Evolutionary conservation across 2,113 vertebrate species (phyloP).

Genomic region (Oriolus oriolus): DNA sequence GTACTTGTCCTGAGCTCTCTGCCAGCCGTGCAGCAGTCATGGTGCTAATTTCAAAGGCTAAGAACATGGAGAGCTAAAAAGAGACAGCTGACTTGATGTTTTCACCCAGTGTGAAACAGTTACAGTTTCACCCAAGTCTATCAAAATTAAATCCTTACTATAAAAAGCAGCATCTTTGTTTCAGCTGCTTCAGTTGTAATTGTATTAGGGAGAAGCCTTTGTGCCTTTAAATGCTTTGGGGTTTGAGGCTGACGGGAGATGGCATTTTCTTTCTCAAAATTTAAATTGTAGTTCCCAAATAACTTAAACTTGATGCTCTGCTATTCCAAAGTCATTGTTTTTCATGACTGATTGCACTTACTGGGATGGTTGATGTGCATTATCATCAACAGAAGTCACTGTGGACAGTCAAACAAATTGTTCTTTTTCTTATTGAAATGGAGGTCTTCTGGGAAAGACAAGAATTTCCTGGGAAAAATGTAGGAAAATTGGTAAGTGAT

Average conservation of each 20-base stretch:
- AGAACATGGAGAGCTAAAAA: not conserved
- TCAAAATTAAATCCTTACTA: not conserved
- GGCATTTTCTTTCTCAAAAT: not conserved
- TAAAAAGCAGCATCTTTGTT: slow-evolving; percentile 12
- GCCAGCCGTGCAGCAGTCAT: not conserved
- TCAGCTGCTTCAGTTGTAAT: not conserved
- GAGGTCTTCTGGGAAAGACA: not conserved
- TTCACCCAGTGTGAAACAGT: slow-evolving; percentile 12
- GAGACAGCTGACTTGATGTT: not conserved
- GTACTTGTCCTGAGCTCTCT: not conserved
- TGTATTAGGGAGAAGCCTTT: not conserved
- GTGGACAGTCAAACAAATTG: not conserved
- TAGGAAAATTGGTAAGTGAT: not conserved
- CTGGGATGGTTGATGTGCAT: not conserved
- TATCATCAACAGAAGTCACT: not conserved
- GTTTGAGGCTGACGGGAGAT: not conserved
- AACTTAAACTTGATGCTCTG: not conserved
- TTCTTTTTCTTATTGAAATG: not conserved
- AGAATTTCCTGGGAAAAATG: not conserved
- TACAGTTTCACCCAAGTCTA: slow-evolving; percentile 33
- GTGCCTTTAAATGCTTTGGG: not conserved
- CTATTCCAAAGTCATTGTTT: not conserved
- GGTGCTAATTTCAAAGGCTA: slow-evolving; percentile 39
- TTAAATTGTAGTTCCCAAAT: not conserved
- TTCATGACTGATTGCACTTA: not conserved